Evolutionary conservation across 2,113 vertebrate genomes (phyloP), one percentile per base, ranked within the genome.

Genomic region (Perca schrenkii): DNA sequence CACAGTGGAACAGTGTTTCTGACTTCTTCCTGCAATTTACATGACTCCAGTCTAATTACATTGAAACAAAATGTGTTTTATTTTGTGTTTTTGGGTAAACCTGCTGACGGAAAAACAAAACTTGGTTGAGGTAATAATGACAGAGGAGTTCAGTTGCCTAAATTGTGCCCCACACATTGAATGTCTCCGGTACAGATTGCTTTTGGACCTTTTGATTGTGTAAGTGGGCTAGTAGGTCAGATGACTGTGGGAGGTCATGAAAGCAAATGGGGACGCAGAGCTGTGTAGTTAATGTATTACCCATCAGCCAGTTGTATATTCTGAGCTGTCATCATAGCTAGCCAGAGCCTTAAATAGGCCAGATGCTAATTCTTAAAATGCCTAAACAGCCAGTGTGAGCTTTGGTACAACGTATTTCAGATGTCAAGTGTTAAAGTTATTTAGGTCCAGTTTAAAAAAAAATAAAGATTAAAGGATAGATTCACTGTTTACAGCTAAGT

Each of bases 141-240:
- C 53, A 15, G 10, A 25, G 56, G 16, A 16, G 19, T 52, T 65
- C 11, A 16, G 6, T 11, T 64, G 68, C 14, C 25, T 56, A 7
- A 63, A 25, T 36, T 12, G 5, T 56, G 57, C 25, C 21, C 21
- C 47, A 36, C n/a, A 63, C 3, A 28, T 13, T 2, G 11, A 31
- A 46, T 11, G 22, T 64, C 34, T 72, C 36, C 0, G 0, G 8
- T 5, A 14, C 43, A 3, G 3, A 8, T 53, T 46, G 22, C 36
- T 15, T 16, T 1, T 34, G 47, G 49, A 36, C 56, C 25, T 81
- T 40, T 47, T 52, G 46, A 58, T 43, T 67, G 22, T 66, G 8
- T 19, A 68, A 68, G 56, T 76, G 61, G 71, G 83, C 49, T 10
- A 77, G 67, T 83, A 22, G 58, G 82, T 78, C 74, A 57, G 47